These are phyloP conservation scores for Apomyelois bistriatella DNA, from an alignment of 2,888 invertebrate species.

Conservation along the genomic window DNA sequence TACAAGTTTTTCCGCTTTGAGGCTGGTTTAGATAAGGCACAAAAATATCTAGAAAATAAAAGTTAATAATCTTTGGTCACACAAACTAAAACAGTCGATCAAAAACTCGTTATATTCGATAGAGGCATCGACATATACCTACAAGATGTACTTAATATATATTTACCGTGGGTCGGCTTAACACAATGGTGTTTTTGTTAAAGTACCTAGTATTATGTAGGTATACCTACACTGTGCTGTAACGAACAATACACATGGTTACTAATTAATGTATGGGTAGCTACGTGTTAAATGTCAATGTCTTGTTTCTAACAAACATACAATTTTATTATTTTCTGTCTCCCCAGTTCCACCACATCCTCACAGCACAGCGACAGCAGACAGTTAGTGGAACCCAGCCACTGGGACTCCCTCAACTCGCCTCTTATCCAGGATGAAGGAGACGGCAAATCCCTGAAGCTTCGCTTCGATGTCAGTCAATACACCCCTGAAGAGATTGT, in stretches of 20 bases:
- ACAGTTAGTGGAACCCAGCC: conserved; percentile 81
- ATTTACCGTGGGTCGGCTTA: background rate
- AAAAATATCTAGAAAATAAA: background rate
- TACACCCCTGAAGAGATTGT: conserved; percentile 98
- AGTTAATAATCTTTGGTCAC: background rate
- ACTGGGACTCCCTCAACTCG: conserved; percentile 94
- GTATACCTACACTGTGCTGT: no score
- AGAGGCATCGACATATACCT: no score
- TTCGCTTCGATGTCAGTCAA: conserved; percentile 98
- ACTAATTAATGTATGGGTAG: background rate
- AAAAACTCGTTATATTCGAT: background rate
- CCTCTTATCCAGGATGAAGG: conserved; percentile 97
- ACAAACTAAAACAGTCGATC: background rate
- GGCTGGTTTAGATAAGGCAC: no score
- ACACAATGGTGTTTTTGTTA: background rate
- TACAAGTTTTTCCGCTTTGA: no score
- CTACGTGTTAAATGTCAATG: background rate
- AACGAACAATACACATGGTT: background rate
- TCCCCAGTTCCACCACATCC: conserved; percentile 82
- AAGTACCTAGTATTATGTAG: no score
- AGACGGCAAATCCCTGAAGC: conserved; percentile 94
- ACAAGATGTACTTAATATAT: no score
- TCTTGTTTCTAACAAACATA: background rate
- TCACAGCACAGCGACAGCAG: conserved; percentile 82
- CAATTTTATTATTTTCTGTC: background rate